These are phyloP conservation scores for Chiroxiphia lanceolata DNA, from an alignment of 2,797 vertebrate genomes.

Conservation along the genomic window DNA sequence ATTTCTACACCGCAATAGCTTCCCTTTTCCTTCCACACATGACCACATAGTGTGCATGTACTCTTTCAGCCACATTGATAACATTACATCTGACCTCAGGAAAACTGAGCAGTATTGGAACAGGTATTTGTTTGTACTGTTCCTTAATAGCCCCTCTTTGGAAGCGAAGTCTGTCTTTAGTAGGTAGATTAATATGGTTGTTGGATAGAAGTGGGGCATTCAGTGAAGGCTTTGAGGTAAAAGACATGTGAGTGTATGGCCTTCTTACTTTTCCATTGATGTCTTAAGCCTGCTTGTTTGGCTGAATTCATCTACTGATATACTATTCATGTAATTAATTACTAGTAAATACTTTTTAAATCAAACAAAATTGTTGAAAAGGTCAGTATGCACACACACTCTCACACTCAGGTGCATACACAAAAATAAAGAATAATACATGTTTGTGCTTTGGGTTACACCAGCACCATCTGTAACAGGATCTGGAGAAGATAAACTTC, in stretches of 20 bases:
- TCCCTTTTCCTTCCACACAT: background rate
- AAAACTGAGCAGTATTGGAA: background rate
- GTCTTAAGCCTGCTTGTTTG: background rate
- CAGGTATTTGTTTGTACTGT: background rate
- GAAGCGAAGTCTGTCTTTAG: background rate
- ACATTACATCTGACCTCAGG: background rate
- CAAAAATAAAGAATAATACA: background rate
- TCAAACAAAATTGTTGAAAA: background rate
- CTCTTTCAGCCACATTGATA: background rate
- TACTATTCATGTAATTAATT: background rate
- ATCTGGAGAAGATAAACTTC: conserved; percentile 55
- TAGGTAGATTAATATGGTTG: background rate
- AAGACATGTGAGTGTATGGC: background rate
- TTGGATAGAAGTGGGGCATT: background rate
- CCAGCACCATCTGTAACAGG: background rate
- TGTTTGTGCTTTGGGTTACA: background rate
- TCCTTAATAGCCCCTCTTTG: background rate
- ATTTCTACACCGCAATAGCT: background rate
- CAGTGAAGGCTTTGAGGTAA: background rate
- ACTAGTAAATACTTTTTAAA: background rate
- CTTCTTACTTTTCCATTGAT: background rate
- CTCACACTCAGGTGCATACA: background rate
- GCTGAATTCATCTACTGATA: background rate
- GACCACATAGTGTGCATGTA: background rate
- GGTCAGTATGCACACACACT: background rate